Evolutionary conservation across 2,113 vertebrate species (phyloP).

Genomic region (Rallus limicola): DNA sequence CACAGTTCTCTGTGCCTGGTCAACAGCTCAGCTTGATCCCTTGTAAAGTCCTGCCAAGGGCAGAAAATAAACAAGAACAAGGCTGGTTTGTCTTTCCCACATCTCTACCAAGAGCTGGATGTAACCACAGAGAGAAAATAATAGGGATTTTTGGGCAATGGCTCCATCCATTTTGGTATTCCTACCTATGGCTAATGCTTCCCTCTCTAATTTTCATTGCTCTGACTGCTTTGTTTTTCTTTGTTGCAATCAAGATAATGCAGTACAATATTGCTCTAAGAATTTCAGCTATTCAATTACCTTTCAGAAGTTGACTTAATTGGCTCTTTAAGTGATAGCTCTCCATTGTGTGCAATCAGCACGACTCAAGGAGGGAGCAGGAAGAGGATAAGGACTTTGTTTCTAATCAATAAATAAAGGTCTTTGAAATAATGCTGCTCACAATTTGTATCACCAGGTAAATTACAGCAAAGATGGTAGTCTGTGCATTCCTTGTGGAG

Average conservation of each 20-base stretch:
- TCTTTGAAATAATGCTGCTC: slow-evolving; percentile 57
- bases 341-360: slow-evolving; percentile 66
- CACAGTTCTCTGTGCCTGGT: accelerated
- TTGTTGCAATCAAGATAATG: slow-evolving; percentile 62
- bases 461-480: slow-evolving; percentile 8
- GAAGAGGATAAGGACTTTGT: slow-evolving; percentile 53
- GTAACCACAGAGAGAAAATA: neutral
- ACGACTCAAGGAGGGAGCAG: slow-evolving; percentile 54
- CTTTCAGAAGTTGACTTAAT: slow-evolving; percentile 67
- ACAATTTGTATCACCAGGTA: slow-evolving; percentile 33
- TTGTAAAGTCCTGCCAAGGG: neutral
- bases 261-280: slow-evolving; percentile 38
- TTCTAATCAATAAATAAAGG: slow-evolving; percentile 67
- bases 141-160: neutral
- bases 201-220: slow-evolving; percentile 16
- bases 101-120: neutral
- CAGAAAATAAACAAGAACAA: neutral
- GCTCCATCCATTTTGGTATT: neutral
- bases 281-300: slow-evolving; percentile 64
- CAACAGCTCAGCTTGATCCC: neutral
- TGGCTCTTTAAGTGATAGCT: slow-evolving; percentile 61
- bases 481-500: neutral
- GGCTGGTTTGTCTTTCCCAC: neutral
- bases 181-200: neutral
- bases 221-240: slow-evolving; percentile 15